Percentiles rank a stretch among this genome's conserved stretches.
These are phyloP conservation scores for Cataglyphis rosenhaueri DNA, from an alignment of 2,888 invertebrate species.

Conservation along the genomic window DNA sequence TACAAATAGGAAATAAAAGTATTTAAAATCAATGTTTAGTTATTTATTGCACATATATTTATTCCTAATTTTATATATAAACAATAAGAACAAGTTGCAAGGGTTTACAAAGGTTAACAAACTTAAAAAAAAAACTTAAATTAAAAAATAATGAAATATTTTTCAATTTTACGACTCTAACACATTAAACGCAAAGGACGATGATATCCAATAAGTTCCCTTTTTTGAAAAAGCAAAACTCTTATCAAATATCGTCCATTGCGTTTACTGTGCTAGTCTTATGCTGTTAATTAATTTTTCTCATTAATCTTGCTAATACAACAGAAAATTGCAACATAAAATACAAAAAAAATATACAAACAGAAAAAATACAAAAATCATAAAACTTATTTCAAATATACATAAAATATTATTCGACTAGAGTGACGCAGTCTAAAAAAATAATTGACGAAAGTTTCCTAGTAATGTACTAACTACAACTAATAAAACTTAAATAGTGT, in stretches of 20 bases:
- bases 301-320: neutral
- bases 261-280: neutral
- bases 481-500: neutral
- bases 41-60: conserved; percentile 7
- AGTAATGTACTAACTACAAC: too few relatives aligned
- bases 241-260: neutral
- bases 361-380: neutral
- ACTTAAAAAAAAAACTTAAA: too few relatives aligned
- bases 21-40: neutral
- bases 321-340: neutral
- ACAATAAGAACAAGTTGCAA: neutral
- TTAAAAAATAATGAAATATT: neutral
- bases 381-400: neutral
- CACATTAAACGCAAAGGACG: too few relatives aligned
- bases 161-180: neutral
- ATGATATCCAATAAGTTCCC: too few relatives aligned
- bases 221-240: neutral
- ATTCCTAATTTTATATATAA: neutral
- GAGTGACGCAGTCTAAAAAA: neutral
- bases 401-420: neutral
- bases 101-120: neutral
- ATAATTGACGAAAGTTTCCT: too few relatives aligned
- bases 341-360: neutral
- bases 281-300: too few relatives aligned
- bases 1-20: neutral